Conservation (phyloP, 2,888 invertebrate species). For the Cinara cedri region DNA sequence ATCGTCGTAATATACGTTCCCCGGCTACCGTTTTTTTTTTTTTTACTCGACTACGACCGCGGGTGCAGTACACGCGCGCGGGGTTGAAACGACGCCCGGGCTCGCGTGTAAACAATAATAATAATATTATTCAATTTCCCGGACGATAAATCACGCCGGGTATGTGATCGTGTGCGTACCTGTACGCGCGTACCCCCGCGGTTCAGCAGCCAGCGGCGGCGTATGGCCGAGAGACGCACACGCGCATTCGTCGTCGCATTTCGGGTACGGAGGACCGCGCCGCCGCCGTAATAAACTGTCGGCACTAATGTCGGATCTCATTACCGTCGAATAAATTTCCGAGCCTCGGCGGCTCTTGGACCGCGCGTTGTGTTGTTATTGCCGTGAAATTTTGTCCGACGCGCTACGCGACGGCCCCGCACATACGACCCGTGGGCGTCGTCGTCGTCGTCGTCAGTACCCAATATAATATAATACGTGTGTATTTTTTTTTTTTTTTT, state of each 20-base stretch:
- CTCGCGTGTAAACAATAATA: conserved; percentile 30
- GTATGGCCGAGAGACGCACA: no score
- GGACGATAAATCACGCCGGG: conserved; percentile 27
- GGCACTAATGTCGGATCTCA: conserved; percentile 56
- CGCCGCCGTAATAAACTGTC: conserved; percentile 43
- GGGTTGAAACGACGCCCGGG: conserved; percentile 40
- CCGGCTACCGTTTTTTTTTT: conserved; percentile 35
- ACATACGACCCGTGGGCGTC: conserved; percentile 44
- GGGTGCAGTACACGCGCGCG: neutral
- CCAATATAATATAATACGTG: conserved; percentile 14
- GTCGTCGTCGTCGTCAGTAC: no score
- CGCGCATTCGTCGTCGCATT: no score
- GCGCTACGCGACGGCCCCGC: conserved; percentile 34
- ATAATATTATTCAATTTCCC: conserved; percentile 37
- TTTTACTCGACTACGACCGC: no score
- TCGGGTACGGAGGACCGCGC: neutral
- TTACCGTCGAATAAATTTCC: conserved; percentile 52
- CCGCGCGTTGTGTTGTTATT: conserved; percentile 25
- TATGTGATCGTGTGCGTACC: no score
- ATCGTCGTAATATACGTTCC: conserved; percentile 26
- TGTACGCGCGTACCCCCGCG: no score
- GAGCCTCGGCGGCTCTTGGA: conserved; percentile 31
- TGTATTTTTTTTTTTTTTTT: conserved; percentile 27
- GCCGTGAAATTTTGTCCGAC: conserved; percentile 51
- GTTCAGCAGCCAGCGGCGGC: no score